These are phyloP conservation scores for Sclerurus mexicanus DNA, from an alignment of 2,113 vertebrate genomes.

Conservation along the genomic window DNA sequence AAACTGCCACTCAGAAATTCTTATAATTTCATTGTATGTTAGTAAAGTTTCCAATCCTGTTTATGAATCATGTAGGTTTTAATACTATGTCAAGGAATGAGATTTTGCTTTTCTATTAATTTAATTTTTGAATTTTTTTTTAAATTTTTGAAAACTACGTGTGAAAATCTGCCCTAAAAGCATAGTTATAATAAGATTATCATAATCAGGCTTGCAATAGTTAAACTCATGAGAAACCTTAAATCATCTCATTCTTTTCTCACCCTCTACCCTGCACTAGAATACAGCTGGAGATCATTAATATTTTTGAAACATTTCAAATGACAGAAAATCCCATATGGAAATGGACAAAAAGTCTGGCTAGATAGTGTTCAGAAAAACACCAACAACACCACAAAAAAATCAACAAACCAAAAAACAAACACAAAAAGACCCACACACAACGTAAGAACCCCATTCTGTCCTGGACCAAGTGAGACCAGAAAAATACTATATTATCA, in stretches of 20 bases:
- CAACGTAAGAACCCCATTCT: not conserved
- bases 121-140: not conserved
- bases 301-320: not conserved
- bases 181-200: not conserved
- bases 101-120: not conserved
- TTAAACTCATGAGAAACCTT: not conserved
- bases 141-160: not conserved
- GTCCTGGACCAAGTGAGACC: not conserved
- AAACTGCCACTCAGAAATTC: not conserved
- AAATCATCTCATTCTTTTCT: not conserved
- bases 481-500: not conserved
- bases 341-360: not conserved
- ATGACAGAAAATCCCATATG: not conserved
- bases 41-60: not conserved
- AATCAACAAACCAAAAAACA: not conserved
- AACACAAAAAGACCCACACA: not conserved
- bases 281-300: constrained; percentile 32
- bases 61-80: not conserved
- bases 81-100: not conserved
- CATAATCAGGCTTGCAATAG: not conserved
- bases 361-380: not conserved
- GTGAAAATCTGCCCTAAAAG: not conserved
- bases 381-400: not conserved
- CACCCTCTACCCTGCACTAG: not conserved
- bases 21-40: not conserved